Evolutionary conservation across 1,140 invertebrate genomes (phyloP).

Genomic region (Nylanderia fulva): DNA sequence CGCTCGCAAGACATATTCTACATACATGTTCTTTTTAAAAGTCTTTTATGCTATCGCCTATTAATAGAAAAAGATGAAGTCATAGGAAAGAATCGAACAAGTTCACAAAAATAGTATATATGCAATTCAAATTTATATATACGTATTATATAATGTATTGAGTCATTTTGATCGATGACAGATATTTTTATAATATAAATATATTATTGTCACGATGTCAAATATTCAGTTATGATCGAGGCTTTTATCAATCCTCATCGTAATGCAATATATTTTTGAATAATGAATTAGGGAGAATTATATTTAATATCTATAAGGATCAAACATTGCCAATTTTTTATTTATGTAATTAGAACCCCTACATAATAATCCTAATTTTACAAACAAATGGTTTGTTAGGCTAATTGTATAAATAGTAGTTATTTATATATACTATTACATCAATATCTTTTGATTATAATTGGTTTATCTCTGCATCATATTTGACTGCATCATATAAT

Average conservation of each 20-base stretch:
- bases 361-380: background rate
- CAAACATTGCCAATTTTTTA: background rate
- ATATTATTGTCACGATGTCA: background rate
- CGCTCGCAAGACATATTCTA: background rate
- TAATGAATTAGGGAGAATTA: background rate
- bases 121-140: background rate
- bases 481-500: background rate
- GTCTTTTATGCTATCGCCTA: background rate
- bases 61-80: background rate
- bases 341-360: background rate
- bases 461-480: background rate
- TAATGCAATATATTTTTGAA: background rate
- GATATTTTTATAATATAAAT: background rate
- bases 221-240: background rate
- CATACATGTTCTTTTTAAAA: background rate
- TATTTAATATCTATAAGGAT: background rate
- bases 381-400: background rate
- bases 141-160: background rate
- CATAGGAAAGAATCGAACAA: background rate
- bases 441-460: background rate
- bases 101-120: background rate
- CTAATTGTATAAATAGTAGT: background rate
- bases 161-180: background rate
- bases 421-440: background rate
- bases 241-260: background rate